Percentiles rank a stretch among this genome's conserved stretches.
phyloP scores from a whole-genome alignment of 1,140 invertebrate species.

The Leptinotarsa defecta region DNA sequence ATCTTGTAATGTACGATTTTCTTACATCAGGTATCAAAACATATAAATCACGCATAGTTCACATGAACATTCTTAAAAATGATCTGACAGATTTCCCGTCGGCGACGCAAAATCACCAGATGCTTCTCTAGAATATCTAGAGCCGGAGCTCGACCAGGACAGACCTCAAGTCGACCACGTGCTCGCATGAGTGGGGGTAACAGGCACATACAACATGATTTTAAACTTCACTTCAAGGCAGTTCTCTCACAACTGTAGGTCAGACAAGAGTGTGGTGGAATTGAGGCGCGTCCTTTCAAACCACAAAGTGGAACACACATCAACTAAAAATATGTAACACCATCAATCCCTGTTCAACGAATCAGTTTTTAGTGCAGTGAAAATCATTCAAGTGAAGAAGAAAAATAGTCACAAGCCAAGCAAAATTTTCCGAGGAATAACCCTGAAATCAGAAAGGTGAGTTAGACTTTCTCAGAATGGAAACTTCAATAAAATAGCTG shows the following conservation, averaged over 20 bases:
- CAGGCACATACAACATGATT: not conserved
- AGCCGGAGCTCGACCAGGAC: not conserved
- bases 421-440: not conserved
- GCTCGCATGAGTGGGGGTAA: not conserved
- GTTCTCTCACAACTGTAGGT: not conserved
- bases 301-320: not conserved
- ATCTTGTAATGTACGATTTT: too few relatives aligned
- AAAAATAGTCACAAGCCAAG: not conserved
- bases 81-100: not conserved
- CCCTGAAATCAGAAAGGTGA: not conserved
- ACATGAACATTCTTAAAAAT: too few relatives aligned
- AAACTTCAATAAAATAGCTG: not conserved
- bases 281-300: not conserved
- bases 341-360: not conserved
- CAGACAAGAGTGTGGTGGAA: not conserved
- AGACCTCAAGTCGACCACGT: conserved; percentile 5
- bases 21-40: too few relatives aligned
- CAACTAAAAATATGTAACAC: not conserved
- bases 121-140: not conserved
- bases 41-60: too few relatives aligned
- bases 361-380: not conserved
- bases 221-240: not conserved
- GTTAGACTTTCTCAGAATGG: not conserved
- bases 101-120: not conserved
- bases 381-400: not conserved